Evolutionary conservation across 2,113 vertebrate species (phyloP).

Genomic region (Chelonoidis abingdonii): DNA sequence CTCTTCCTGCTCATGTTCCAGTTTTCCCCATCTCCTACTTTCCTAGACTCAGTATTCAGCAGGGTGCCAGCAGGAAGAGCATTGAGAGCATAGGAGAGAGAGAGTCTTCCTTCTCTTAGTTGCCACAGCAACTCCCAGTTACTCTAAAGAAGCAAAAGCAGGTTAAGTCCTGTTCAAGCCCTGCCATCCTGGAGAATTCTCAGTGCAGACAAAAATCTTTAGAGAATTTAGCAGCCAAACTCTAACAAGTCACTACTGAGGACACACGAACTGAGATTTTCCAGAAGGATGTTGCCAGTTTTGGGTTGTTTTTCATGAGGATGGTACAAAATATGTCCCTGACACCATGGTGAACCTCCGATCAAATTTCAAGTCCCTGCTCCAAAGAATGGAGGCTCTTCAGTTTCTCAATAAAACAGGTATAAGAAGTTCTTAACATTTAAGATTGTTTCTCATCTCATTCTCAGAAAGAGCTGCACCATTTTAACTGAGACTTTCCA

Average conservation of each 20-base stretch:
- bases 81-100: not conserved
- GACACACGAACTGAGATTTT: not conserved
- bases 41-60: not conserved
- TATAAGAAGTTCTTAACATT: not conserved
- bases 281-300: not conserved
- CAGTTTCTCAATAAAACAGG: not conserved
- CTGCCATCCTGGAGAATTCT: not conserved
- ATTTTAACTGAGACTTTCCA: not conserved
- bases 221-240: not conserved
- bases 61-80: not conserved
- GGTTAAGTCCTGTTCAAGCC: not conserved
- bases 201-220: not conserved
- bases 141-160: not conserved
- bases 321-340: not conserved
- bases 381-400: not conserved
- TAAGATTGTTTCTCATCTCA: not conserved
- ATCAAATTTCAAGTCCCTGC: not conserved
- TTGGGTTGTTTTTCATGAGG: not conserved
- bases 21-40: not conserved
- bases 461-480: not conserved
- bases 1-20: not conserved
- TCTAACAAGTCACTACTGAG: not conserved
- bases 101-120: not conserved
- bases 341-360: not conserved
- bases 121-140: not conserved